A percentile compares a stretch with the other conserved stretches of the same genome.
Conservation (phyloP, 2,797 vertebrate genomes). For the Nannoperca australis region DNA sequence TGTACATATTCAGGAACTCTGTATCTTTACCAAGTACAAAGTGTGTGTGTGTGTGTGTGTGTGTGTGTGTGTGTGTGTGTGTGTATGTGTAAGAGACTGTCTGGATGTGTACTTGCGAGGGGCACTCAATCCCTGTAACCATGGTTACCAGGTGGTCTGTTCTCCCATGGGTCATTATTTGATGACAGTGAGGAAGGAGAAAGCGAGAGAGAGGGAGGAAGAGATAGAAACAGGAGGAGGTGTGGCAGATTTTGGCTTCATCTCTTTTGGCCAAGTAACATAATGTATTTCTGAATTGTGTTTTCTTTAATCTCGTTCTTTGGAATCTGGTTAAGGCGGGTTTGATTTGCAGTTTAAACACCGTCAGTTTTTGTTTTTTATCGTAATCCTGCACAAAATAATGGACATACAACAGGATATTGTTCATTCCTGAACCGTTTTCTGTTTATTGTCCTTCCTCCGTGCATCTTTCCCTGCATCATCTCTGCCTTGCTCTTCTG, state of each 20-base stretch:
- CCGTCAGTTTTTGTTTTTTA: not conserved
- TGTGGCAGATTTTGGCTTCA: constrained; percentile 1
- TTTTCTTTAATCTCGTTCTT: constrained; percentile 4
- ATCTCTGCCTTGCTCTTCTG: constrained; percentile 45
- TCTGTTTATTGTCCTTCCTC: constrained; percentile 38
- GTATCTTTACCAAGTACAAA: constrained; percentile 19
- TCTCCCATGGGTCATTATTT: constrained; percentile 67
- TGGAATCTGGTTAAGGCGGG: not conserved
- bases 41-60: constrained; percentile 20
- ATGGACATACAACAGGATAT: constrained; percentile 12
- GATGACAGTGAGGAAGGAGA: constrained; percentile 62
- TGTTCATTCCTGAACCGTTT: constrained; percentile 26
- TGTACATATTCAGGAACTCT: constrained; percentile 20
- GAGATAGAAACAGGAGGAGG: constrained; percentile 15
- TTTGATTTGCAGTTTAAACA: constrained; percentile 13
- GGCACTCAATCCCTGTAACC: constrained; percentile 69
- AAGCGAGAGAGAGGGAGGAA: not conserved
- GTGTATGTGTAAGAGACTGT: constrained; percentile 29
- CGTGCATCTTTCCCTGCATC: constrained; percentile 42
- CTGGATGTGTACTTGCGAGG: constrained; percentile 34
- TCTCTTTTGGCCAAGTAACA: constrained; percentile 18
- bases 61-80: constrained; percentile 30
- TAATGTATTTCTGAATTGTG: constrained; percentile 2
- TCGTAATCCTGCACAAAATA: constrained; percentile 26
- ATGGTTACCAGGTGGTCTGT: constrained; percentile 78